Conservation (phyloP, 2,797 vertebrate genomes). For the Glossophaga mutica region DNA sequence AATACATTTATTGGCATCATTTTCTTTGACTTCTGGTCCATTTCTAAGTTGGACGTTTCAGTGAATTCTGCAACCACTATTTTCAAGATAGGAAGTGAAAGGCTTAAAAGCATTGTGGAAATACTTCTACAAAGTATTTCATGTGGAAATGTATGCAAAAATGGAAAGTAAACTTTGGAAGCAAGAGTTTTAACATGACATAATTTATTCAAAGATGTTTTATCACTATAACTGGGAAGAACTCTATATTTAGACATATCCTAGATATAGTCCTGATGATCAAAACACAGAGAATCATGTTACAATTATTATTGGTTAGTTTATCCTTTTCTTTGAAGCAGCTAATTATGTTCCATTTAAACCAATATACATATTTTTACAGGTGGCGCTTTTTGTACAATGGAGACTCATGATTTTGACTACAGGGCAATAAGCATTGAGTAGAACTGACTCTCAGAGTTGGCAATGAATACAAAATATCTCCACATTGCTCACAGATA, state of each 20-base stretch:
- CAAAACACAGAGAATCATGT: background rate
- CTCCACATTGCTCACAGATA: background rate
- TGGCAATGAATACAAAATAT: background rate
- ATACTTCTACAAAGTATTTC: background rate
- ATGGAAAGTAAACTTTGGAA: background rate
- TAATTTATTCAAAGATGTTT: background rate
- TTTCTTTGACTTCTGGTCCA: background rate
- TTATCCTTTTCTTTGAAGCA: background rate
- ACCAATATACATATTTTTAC: background rate
- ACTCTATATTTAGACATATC: background rate
- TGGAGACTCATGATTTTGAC: background rate
- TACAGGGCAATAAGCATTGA: background rate
- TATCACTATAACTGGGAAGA: background rate
- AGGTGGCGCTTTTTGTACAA: background rate
- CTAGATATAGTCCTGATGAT: background rate
- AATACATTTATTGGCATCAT: background rate
- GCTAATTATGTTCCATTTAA: background rate
- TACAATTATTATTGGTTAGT: background rate
- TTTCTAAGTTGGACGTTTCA: conserved; percentile 22
- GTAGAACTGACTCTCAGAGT: background rate
- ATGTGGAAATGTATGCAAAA: background rate
- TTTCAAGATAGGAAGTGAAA: background rate
- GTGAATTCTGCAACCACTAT: background rate
- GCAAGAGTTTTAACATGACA: background rate
- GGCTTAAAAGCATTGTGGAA: background rate